Evolutionary conservation across 2,797 vertebrate species (phyloP).

Genomic region (Rhabdophis nuchalis): DNA sequence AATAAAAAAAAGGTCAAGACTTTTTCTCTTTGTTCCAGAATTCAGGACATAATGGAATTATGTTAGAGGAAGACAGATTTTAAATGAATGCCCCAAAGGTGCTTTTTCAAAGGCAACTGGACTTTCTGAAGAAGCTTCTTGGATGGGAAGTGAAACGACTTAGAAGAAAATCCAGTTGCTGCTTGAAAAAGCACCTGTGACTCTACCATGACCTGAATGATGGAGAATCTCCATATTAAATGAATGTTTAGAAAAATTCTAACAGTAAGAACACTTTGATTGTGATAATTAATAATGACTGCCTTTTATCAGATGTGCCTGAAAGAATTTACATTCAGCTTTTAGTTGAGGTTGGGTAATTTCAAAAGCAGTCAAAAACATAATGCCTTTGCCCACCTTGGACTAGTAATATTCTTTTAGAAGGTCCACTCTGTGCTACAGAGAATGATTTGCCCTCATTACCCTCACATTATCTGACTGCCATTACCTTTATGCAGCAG

Average conservation of each 20-base stretch:
- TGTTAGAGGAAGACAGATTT: not conserved
- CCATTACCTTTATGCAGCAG: rapidly evolving
- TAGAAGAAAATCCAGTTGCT: no score
- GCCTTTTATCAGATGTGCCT: not conserved
- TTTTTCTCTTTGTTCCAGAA: not conserved
- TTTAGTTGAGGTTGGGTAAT: not conserved
- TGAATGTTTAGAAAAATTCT: not conserved
- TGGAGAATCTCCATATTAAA: no score
- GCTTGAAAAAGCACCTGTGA: no score
- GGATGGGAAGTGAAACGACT: no score
- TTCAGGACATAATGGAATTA: not conserved
- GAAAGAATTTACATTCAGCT: not conserved
- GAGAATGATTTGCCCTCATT: not conserved
- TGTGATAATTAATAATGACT: not conserved
- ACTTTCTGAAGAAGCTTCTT: no score
- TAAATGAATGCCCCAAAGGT: no score
- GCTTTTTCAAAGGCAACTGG: no score
- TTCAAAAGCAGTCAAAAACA: not conserved
- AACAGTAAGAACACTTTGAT: not conserved
- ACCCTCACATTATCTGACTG: not conserved
- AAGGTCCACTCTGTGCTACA: not conserved
- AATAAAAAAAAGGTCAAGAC: not conserved
- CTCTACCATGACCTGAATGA: no score
- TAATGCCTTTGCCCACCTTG: not conserved
- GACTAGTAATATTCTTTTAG: not conserved